phyloP scores from a whole-genome alignment of 2,113 vertebrate species.

The Myotis brandtii region DNA sequence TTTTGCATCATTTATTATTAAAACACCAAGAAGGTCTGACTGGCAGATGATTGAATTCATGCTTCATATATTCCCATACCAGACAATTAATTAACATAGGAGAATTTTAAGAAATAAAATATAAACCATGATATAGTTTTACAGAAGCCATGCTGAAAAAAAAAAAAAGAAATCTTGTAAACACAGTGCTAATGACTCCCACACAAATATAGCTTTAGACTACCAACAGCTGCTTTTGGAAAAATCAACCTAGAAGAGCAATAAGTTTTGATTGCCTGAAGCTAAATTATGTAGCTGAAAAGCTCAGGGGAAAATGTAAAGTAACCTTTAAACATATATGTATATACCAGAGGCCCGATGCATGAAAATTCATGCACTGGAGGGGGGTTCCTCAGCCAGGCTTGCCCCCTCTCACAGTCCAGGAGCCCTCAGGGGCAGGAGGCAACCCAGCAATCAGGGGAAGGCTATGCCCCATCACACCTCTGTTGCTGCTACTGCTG shows the following conservation, averaged over 20 bases:
- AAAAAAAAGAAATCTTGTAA: neutral
- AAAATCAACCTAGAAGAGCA: conserved; percentile 68
- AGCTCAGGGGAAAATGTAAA: neutral
- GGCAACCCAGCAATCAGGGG: too few species aligned
- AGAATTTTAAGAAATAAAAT: conserved; percentile 47
- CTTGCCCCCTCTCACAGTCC: too few species aligned
- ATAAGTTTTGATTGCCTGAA: conserved; percentile 64
- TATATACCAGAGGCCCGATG: too few species aligned
- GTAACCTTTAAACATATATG: too few species aligned
- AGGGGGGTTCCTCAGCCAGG: too few species aligned
- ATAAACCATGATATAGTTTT: neutral
- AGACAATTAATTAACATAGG: neutral
- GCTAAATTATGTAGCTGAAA: conserved; percentile 53
- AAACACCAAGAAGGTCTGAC: neutral
- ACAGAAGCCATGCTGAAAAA: neutral
- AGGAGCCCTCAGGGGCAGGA: too few species aligned
- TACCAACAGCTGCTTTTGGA: conserved; percentile 69
- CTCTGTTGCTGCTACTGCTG: too few species aligned
- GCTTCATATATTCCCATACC: neutral
- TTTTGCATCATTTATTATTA: conserved; percentile 9
- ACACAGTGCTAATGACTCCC: conserved; percentile 40
- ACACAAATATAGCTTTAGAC: conserved; percentile 44
- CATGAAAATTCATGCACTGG: too few species aligned
- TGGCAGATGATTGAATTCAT: neutral
- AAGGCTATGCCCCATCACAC: too few species aligned